Conservation (phyloP, 2,113 vertebrate species). For the Peucedramus taeniatus region DNA sequence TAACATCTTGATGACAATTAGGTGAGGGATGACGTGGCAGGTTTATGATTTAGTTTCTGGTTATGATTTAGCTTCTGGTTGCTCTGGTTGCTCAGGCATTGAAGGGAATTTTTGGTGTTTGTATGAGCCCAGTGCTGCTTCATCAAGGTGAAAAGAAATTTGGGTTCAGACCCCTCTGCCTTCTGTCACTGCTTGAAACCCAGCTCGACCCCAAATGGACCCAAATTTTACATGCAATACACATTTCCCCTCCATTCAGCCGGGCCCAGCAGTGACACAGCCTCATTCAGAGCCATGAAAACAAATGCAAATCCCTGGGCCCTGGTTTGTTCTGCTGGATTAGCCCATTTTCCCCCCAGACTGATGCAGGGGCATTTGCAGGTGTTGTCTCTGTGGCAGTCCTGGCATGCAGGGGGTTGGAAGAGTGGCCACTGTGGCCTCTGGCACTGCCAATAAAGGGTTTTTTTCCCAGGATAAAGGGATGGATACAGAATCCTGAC, state of each 20-base stretch:
- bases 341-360: neutral
- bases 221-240: neutral
- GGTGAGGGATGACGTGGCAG: neutral
- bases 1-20: neutral
- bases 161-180: neutral
- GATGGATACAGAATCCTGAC: neutral
- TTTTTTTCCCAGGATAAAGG: neutral
- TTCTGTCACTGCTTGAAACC: neutral
- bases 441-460: neutral
- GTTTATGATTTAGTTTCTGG: neutral
- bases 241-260: neutral
- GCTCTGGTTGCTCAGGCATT: neutral
- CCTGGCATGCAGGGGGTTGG: neutral
- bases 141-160: neutral
- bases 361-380: neutral
- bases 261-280: neutral
- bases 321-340: neutral
- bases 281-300: neutral
- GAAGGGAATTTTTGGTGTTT: neutral
- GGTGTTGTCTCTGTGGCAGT: neutral
- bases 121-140: neutral
- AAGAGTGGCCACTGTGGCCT: neutral
- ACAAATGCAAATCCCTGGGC: constrained; percentile 5
- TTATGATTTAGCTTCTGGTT: neutral
- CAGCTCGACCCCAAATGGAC: neutral